Percentiles rank a stretch among this genome's conserved stretches.
These are phyloP conservation scores for Podargus strigoides DNA, from an alignment of 2,797 vertebrate species.

Conservation along the genomic window DNA sequence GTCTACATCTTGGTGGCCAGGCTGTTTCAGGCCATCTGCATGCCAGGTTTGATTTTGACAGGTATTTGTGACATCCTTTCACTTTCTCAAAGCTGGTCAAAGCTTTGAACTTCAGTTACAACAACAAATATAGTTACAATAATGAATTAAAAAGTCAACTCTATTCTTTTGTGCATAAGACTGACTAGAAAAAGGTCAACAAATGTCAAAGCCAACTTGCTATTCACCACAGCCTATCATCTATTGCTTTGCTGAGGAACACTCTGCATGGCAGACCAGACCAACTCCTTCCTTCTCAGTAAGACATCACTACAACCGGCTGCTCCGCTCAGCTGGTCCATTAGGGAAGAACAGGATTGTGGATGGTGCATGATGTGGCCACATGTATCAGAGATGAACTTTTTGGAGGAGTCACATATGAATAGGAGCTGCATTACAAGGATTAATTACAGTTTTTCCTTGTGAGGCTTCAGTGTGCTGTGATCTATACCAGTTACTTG, in stretches of 20 bases:
- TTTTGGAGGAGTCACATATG: not conserved
- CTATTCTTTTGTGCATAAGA: not conserved
- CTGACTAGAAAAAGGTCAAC: not conserved
- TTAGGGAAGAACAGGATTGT: not conserved
- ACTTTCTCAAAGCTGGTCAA: not conserved
- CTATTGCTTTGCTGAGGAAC: slow-evolving; percentile 23
- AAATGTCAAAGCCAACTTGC: slow-evolving; percentile 33
- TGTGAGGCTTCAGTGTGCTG: slow-evolving; percentile 5
- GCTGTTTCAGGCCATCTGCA: not conserved
- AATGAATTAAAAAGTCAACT: not conserved
- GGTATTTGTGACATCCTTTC: not conserved
- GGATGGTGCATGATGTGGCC: not conserved
- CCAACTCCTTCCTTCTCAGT: slow-evolving; percentile 4
- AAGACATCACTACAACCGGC: not conserved
- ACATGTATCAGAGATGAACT: not conserved
- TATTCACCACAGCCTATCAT: slow-evolving; percentile 53
- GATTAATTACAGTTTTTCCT: slow-evolving; percentile 9
- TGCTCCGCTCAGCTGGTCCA: not conserved
- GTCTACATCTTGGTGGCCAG: not conserved
- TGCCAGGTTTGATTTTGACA: not conserved
- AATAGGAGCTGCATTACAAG: slow-evolving; percentile 13
- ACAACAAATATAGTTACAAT: not conserved
- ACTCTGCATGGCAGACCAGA: not conserved
- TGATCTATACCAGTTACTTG: not conserved
- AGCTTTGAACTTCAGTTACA: not conserved